Conservation (phyloP, 2,888 invertebrate genomes). For the Aphodius sticticus region DNA sequence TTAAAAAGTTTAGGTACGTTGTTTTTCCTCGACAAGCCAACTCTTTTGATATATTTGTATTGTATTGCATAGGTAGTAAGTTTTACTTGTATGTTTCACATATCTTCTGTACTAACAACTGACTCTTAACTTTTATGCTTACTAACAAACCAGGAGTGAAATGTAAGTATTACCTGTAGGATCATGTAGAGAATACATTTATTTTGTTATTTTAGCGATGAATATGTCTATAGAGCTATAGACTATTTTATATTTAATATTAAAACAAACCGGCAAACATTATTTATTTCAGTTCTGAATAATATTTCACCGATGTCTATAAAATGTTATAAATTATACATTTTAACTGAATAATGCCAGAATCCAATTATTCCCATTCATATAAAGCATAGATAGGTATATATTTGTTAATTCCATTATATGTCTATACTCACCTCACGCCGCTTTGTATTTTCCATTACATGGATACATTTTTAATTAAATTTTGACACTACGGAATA, state of each 20-base stretch:
- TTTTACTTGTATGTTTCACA: background rate
- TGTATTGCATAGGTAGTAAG: background rate
- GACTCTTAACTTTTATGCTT: slow-evolving; percentile 52
- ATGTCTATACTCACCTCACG: no score
- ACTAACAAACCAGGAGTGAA: slow-evolving; percentile 54
- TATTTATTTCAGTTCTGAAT: background rate
- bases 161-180: slow-evolving; percentile 55
- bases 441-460: no score
- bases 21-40: background rate
- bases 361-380: background rate
- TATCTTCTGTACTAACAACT: slow-evolving; percentile 4
- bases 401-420: no score
- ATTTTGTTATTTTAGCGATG: background rate
- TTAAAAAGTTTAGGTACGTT: background rate
- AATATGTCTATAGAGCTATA: no score
- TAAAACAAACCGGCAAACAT: background rate
- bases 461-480: no score
- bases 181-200: slow-evolving; percentile 13
- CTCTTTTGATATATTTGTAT: background rate
- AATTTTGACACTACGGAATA: no score
- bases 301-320: background rate
- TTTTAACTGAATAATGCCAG: background rate
- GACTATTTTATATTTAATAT: background rate
- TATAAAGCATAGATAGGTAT: background rate
- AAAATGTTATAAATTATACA: background rate